Evolutionary conservation across 2,797 vertebrate genomes (phyloP).

Genomic region (Microctenopoma lineatum): DNA sequence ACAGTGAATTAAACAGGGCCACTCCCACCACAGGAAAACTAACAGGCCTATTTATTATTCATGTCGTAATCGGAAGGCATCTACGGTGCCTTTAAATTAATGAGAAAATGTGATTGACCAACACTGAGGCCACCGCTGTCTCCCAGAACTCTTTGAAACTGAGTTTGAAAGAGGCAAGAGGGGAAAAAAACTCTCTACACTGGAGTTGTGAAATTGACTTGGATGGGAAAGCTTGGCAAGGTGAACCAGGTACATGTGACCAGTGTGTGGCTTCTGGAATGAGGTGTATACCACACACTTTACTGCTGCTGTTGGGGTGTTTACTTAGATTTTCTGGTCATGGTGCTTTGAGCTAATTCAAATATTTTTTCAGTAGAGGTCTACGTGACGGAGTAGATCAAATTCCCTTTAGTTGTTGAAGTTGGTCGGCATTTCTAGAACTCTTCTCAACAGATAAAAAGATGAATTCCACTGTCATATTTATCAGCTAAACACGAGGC

Average conservation of each 20-base stretch:
- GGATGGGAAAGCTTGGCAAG: conserved; percentile 66
- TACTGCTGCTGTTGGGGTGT: conserved; percentile 36
- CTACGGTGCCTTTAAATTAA: conserved; percentile 77
- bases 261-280: conserved; percentile 47
- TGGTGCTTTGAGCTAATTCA: conserved; percentile 15
- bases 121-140: conserved; percentile 67
- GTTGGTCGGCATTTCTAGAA: not conserved
- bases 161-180: conserved; percentile 73
- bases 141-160: conserved; percentile 76
- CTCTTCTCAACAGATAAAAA: not conserved
- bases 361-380: conserved; percentile 1
- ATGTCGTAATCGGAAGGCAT: conserved; percentile 79
- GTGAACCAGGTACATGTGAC: conserved; percentile 51
- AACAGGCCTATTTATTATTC: conserved; percentile 81
- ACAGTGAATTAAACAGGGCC: conserved; percentile 72
- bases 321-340: conserved; percentile 18
- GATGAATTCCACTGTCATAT: not conserved
- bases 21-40: conserved; percentile 56
- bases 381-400: conserved; percentile 4
- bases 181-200: conserved; percentile 31
- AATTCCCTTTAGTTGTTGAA: conserved; percentile 5
- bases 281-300: conserved; percentile 28
- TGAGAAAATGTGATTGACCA: conserved; percentile 82
- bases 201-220: conserved; percentile 75
- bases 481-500: not conserved